Evolutionary conservation across 1,140 invertebrate genomes (phyloP).

Genomic region (Theocolax elegans): DNA sequence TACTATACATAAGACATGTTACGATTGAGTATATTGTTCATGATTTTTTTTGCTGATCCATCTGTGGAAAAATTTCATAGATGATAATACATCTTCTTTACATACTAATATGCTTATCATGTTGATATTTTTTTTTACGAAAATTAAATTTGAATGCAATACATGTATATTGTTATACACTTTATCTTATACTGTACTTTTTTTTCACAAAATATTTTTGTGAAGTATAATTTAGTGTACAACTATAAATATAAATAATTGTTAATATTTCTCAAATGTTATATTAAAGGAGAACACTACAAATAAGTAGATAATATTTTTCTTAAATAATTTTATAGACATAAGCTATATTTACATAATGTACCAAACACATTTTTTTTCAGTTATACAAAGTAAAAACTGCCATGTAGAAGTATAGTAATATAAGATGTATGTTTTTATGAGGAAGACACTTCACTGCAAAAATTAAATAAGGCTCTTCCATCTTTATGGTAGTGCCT

Average conservation of each 20-base stretch:
- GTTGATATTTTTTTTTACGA: not conserved
- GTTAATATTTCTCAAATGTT: conserved; percentile 15
- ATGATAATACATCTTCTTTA: no score
- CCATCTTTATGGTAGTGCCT: not conserved
- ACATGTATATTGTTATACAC: not conserved
- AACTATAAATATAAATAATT: conserved; percentile 7
- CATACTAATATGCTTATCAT: no score
- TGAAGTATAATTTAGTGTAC: conserved; percentile 2
- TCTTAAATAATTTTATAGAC: conserved; percentile 32
- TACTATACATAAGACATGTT: conserved; percentile 9
- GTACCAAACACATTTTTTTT: conserved; percentile 35
- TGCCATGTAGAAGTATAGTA: conserved; percentile 29
- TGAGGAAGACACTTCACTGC: conserved; percentile 19
- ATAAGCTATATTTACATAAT: conserved; percentile 38
- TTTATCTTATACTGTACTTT: not conserved
- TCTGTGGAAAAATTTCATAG: conserved; percentile 18
- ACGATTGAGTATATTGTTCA: conserved; percentile 7
- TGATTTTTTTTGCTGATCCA: not conserved
- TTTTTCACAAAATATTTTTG: not conserved
- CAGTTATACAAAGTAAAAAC: conserved; percentile 25
- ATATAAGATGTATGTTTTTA: conserved; percentile 26
- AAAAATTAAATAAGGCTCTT: conserved; percentile 15
- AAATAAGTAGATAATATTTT: conserved; percentile 32
- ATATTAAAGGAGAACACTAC: conserved; percentile 14
- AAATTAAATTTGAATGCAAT: conserved; percentile 26